These are phyloP conservation scores for Cygnus buccinator DNA, from an alignment of 2,113 vertebrate species.

Conservation along the genomic window DNA sequence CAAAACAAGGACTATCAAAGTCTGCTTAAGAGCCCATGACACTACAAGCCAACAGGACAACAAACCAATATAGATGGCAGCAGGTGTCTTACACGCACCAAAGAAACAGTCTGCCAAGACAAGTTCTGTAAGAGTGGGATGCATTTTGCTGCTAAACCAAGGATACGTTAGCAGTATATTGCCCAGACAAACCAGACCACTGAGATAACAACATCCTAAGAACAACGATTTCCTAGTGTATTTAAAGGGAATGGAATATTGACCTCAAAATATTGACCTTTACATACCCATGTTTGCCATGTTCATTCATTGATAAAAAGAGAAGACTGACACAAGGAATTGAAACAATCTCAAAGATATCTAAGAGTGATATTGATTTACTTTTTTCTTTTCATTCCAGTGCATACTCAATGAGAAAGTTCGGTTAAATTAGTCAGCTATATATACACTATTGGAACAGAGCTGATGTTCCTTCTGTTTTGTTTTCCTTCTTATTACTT, in stretches of 20 bases:
- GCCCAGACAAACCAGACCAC: neutral
- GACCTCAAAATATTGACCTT: neutral
- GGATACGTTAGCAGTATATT: neutral
- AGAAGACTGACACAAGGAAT: neutral
- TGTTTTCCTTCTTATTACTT: neutral
- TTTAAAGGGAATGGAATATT: neutral
- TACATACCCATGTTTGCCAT: neutral
- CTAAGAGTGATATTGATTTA: conserved; percentile 22
- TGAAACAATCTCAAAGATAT: conserved; percentile 2
- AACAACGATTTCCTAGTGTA: neutral
- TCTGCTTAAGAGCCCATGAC: neutral
- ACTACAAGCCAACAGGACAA: neutral
- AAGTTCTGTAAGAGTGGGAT: neutral
- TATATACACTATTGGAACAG: conserved; percentile 1
- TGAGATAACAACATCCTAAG: neutral
- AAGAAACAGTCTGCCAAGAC: neutral
- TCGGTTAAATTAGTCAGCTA: conserved; percentile 30
- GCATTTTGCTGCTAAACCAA: neutral
- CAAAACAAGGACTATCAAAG: neutral
- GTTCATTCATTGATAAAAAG: neutral
- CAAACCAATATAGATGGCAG: neutral
- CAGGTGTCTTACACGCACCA: neutral
- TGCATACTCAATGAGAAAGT: conserved; percentile 38
- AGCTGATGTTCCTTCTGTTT: neutral
- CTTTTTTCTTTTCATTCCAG: conserved; percentile 41